Evolutionary conservation across 2,797 vertebrate species (phyloP).

Genomic region (Sternotherus odoratus): DNA sequence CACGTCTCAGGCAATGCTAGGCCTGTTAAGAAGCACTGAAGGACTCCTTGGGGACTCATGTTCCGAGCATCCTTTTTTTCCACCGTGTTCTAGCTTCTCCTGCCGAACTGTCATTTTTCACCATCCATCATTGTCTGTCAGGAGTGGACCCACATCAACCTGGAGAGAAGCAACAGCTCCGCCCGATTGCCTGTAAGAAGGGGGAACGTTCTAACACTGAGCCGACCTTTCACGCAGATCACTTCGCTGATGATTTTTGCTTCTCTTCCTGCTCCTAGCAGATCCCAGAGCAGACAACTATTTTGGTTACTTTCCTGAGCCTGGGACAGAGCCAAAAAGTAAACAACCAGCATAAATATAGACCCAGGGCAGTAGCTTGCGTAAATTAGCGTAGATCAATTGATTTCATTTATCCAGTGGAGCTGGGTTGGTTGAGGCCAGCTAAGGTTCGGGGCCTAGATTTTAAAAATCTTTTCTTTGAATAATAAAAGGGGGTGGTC

Average conservation of each 20-base stretch:
- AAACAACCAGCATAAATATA: neutral
- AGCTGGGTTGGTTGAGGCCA: neutral
- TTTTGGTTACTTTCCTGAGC: neutral
- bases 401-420: neutral
- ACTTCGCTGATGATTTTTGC: neutral
- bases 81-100: neutral
- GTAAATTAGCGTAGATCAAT: neutral
- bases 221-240: neutral
- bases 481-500: no score
- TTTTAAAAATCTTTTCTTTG: no score
- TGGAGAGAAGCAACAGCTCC: neutral
- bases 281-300: neutral
- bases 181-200: neutral
- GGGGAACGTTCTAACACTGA: neutral
- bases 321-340: neutral
- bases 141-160: neutral
- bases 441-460: no score
- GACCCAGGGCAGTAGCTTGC: neutral
- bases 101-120: neutral
- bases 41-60: neutral
- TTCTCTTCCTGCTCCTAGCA: neutral
- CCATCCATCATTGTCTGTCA: neutral
- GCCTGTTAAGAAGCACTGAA: neutral
- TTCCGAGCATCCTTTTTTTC: no score
- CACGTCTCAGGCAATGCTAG: neutral